Evolutionary conservation across 2,797 vertebrate species (phyloP).

Genomic region (Remorina albescens): DNA sequence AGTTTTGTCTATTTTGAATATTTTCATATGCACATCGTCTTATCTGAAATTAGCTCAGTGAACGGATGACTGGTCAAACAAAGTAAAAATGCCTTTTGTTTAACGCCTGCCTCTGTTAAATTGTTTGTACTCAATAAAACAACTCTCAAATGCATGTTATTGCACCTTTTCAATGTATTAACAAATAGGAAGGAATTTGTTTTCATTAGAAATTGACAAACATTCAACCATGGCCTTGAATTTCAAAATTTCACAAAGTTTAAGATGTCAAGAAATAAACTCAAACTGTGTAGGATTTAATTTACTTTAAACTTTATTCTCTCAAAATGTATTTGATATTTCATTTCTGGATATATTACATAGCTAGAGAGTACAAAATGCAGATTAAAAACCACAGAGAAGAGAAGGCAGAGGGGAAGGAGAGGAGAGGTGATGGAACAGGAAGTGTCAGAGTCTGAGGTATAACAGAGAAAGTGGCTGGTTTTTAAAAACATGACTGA

Average conservation of each 20-base stretch:
- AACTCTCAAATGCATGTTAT: conserved; percentile 40
- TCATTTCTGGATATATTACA: conserved; percentile 76
- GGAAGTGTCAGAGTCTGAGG: conserved; percentile 42
- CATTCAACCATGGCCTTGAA: not conserved
- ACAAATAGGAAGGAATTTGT: not conserved
- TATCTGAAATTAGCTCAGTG: conserved; percentile 54
- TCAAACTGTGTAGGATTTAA: conserved; percentile 29
- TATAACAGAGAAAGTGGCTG: conserved; percentile 37
- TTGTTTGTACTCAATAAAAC: conserved; percentile 78
- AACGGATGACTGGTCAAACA: conserved; percentile 47
- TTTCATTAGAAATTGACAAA: not conserved
- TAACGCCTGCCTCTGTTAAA: conserved; percentile 50
- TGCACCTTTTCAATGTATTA: conserved; percentile 7
- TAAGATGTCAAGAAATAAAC: conserved; percentile 19
- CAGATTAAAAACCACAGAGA: conserved; percentile 77
- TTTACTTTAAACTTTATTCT: conserved; percentile 79
- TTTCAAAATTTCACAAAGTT: not conserved
- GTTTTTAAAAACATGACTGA: conserved; percentile 38
- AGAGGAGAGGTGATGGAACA: conserved; percentile 39
- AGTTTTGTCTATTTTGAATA: conserved; percentile 47
- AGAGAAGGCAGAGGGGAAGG: conserved; percentile 52
- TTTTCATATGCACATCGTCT: conserved; percentile 55
- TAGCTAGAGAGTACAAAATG: conserved; percentile 80
- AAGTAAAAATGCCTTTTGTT: conserved; percentile 52
- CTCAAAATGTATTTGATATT: conserved; percentile 75